A percentile compares a stretch with the other conserved stretches of the same genome.
Conservation (phyloP, 2,113 vertebrate species). For the Xiphorhynchus elegans region DNA sequence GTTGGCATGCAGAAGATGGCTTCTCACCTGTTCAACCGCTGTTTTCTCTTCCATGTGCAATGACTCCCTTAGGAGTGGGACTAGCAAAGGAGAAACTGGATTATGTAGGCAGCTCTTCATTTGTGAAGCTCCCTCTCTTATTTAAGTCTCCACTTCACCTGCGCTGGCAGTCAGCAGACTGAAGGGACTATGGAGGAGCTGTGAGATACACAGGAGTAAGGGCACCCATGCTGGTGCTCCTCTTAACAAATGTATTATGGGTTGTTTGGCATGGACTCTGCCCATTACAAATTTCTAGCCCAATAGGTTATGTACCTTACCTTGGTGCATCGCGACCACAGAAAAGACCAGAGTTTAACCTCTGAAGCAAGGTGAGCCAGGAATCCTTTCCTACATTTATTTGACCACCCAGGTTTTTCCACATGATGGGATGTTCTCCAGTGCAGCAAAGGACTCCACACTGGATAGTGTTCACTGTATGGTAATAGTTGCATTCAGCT, state of each 20-base stretch:
- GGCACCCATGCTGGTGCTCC: accelerated
- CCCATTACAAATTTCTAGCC: background rate
- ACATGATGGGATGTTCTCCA: background rate
- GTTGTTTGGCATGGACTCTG: background rate
- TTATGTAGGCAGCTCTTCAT: background rate
- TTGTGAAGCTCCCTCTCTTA: background rate
- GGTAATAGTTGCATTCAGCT: background rate
- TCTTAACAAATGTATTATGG: background rate
- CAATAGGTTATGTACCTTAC: background rate
- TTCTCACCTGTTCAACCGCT: background rate
- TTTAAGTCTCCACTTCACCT: background rate
- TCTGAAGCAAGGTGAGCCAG: background rate
- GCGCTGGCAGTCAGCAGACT: background rate
- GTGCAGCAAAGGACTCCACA: background rate
- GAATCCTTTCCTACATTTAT: background rate
- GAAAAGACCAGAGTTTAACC: background rate
- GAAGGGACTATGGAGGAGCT: background rate
- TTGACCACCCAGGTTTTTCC: background rate
- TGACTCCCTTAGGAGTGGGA: background rate
- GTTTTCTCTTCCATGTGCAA: background rate
- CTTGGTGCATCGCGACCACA: accelerated
- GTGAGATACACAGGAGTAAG: background rate
- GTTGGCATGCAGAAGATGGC: background rate
- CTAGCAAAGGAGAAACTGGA: background rate
- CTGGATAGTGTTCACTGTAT: background rate